These are phyloP conservation scores for Pinna nobilis DNA, from an alignment of 1,140 invertebrate species.

Conservation along the genomic window DNA sequence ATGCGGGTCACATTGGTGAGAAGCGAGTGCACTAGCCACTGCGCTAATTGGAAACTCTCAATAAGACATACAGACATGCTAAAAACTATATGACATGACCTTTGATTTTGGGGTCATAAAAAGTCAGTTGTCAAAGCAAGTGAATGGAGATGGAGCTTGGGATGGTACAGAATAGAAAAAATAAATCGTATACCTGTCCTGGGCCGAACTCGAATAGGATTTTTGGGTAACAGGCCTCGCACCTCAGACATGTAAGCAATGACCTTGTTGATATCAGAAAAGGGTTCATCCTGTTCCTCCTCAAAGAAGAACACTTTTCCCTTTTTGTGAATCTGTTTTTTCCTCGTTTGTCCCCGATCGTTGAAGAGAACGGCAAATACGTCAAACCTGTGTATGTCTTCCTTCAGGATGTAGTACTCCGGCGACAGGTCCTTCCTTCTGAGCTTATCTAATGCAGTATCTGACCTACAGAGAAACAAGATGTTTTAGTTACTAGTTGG, in stretches of 20 bases:
- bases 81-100: neutral
- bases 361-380: slow-evolving; percentile 20
- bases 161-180: too few relatives aligned
- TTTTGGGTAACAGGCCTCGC: neutral
- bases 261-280: neutral
- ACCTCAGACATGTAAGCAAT: neutral
- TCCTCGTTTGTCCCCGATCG: slow-evolving; percentile 14
- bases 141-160: too few relatives aligned
- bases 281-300: neutral
- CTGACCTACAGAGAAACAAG: slow-evolving; percentile 20
- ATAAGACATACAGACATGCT: too few relatives aligned
- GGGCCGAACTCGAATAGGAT: slow-evolving; percentile 11
- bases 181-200: slow-evolving; percentile 11
- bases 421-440: slow-evolving; percentile 12
- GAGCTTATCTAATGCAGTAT: slow-evolving; percentile 22
- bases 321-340: neutral
- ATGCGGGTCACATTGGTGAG: too few relatives aligned
- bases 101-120: too few relatives aligned
- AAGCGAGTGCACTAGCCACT: too few relatives aligned
- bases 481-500: neutral
- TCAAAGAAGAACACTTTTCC: slow-evolving; percentile 1
- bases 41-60: too few relatives aligned
- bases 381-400: slow-evolving; percentile 20
- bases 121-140: too few relatives aligned
- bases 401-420: slow-evolving; percentile 29